Percentiles rank a stretch among this genome's conserved stretches.
phyloP scores from a whole-genome alignment of 2,888 invertebrate genomes.

The Lithophane ornitopus region DNA sequence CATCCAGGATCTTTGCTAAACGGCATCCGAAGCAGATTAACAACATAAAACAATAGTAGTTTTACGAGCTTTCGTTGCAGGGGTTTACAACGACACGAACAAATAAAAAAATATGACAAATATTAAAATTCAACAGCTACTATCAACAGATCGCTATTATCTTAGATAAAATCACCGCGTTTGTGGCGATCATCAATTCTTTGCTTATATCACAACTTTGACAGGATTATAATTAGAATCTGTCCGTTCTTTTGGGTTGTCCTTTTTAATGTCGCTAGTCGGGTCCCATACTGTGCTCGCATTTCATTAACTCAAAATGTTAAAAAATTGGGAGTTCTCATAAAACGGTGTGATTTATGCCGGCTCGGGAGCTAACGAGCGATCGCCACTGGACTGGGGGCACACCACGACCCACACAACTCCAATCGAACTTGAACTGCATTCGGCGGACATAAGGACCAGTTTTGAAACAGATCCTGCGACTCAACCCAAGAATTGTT shows the following conservation, averaged over 20 bases:
- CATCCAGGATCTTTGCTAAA: slow-evolving; percentile 39
- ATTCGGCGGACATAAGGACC: slow-evolving; percentile 41
- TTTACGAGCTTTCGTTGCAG: slow-evolving; percentile 64
- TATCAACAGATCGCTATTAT: slow-evolving; percentile 84
- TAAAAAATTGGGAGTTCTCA: slow-evolving; percentile 88
- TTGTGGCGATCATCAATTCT: slow-evolving; percentile 89
- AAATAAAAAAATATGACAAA: slow-evolving; percentile 77
- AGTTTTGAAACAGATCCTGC: slow-evolving; percentile 23
- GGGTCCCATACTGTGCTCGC: slow-evolving; percentile 90
- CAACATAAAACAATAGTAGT: slow-evolving; percentile 40
- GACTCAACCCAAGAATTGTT: slow-evolving; percentile 54
- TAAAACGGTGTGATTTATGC: slow-evolving; percentile 90
- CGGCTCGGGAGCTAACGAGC: slow-evolving; percentile 88
- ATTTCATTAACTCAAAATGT: slow-evolving; percentile 88
- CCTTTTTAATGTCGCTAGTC: slow-evolving; percentile 90
- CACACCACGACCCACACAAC: slow-evolving; percentile 37
- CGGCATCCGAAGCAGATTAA: slow-evolving; percentile 45
- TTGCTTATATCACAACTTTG: slow-evolving; percentile 87
- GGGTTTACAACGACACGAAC: slow-evolving; percentile 61
- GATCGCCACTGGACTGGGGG: slow-evolving; percentile 82
- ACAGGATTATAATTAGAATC: slow-evolving; percentile 91
- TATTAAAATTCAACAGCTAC: slow-evolving; percentile 82
- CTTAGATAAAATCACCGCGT: slow-evolving; percentile 86
- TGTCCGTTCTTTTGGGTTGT: slow-evolving; percentile 88
- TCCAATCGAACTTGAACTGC: slow-evolving; percentile 48